Evolutionary conservation across 2,797 vertebrate species (phyloP), one percentile per base, ranked within the genome.

Genomic region (Zenarchopterus dispar): DNA sequence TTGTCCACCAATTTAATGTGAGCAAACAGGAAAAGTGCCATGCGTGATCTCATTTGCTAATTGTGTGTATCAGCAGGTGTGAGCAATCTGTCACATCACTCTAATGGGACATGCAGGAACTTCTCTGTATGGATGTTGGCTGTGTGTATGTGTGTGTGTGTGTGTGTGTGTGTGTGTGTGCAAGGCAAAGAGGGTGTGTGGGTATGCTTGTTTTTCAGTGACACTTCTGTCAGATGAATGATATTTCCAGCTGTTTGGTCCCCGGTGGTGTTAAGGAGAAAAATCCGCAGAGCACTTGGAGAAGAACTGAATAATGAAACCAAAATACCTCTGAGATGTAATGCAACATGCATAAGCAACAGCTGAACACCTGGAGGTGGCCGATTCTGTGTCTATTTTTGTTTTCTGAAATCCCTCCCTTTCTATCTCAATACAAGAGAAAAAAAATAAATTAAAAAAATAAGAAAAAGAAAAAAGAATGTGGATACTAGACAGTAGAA

Each of bases 21-120:
- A 60, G 79, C 44, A 65, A 24, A 59, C 33, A 36, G 33, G 15
- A 64, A 28, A 39, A 56, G 39, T 24, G 8, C 13, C 22, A 67
- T 44, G 18, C n/a, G 1, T 51, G 52, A 70, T 73, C 67, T 78
- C 45, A 75, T 78, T 70, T 66, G 46, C 59, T 75, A 75, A 77
- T 28, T 28, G 28, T 28, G 28, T 70, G 56, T 50, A 54, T 50
- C 54, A 73, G 73, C 78, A 86, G 73, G 78, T 78, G 75, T 47
- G 42, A 76, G 51, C 44, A 60, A 46, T 65, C 74, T 67, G 64
- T 64, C 73, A 57, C 49, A 31, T 65, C 66, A 64, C 26, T 21
- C 50, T 53, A 15, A 10, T 57, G 56, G 42, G 8, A 44, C 46
- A 21, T 23, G 23, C 19, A 0, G n/a, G 26, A 62, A 23, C 56